A percentile compares a stretch with the other conserved stretches of the same genome.
Evolutionary conservation across 1,140 invertebrate genomes (phyloP).

Genomic region (Drosophila ficusphila): DNA sequence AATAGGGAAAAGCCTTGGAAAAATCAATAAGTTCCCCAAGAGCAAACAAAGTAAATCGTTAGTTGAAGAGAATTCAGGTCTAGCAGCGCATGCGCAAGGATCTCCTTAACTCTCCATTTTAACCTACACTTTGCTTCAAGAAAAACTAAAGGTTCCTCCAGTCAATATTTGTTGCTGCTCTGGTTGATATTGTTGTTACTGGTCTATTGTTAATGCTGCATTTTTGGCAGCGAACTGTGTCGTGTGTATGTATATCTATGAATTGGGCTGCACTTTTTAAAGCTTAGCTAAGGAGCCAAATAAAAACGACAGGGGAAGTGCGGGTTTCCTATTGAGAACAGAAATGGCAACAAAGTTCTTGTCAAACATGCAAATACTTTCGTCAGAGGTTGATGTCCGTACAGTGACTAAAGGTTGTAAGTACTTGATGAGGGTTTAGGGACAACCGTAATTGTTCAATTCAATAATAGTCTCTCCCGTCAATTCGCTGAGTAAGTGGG

Average conservation of each 20-base stretch:
- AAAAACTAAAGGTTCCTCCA: conserved; percentile 5
- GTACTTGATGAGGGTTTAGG: too few relatives aligned
- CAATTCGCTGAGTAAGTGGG: conserved; percentile 49
- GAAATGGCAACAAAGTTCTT: neutral
- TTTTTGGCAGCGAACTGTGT: conserved; percentile 59
- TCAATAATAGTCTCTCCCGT: neutral
- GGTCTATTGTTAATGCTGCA: conserved; percentile 41
- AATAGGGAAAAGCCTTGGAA: conserved; percentile 47
- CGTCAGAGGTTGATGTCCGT: too few relatives aligned
- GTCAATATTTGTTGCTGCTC: conserved; percentile 5
- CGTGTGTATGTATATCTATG: conserved; percentile 64
- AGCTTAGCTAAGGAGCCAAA: conserved; percentile 33
- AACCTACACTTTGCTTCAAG: conserved; percentile 8
- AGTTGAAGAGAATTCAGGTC: neutral
- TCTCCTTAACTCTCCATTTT: conserved; percentile 6
- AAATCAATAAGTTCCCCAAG: conserved; percentile 79
- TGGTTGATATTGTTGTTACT: conserved; percentile 54
- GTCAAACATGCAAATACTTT: too few relatives aligned
- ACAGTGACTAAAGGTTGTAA: too few relatives aligned
- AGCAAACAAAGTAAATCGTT: conserved; percentile 26
- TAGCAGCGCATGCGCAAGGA: conserved; percentile 28
- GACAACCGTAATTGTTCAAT: conserved; percentile 26
- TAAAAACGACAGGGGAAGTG: conserved; percentile 46
- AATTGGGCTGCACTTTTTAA: conserved; percentile 9
- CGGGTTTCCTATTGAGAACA: conserved; percentile 42